Percentiles rank a stretch among this genome's conserved stretches.
These are phyloP conservation scores for Rostratula benghalensis DNA, from an alignment of 2,113 vertebrate genomes.

Conservation along the genomic window DNA sequence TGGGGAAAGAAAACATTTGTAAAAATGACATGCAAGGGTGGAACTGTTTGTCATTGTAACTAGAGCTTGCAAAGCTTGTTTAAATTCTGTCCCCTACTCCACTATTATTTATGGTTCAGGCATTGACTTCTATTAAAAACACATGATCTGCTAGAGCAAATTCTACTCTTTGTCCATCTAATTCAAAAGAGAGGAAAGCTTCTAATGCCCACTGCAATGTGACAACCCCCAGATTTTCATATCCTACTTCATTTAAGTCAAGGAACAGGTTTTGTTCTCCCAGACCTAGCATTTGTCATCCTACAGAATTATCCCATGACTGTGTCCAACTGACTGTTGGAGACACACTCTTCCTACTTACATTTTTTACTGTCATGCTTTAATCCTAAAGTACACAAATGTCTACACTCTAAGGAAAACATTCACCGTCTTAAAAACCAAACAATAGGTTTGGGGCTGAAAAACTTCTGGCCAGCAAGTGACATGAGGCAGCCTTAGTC, in stretches of 20 bases:
- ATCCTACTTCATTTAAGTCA: constrained; percentile 4
- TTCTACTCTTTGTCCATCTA: constrained; percentile 23
- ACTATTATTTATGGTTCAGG: constrained; percentile 53
- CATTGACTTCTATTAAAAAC: constrained; percentile 48
- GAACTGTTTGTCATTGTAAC: constrained; percentile 60
- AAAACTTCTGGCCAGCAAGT: not conserved
- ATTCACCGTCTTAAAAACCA: not conserved
- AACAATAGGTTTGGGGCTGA: not conserved
- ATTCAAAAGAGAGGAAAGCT: not conserved
- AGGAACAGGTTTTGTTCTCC: not conserved
- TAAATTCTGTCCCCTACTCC: constrained; percentile 47
- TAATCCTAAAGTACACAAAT: not conserved
- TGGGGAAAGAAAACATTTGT: constrained; percentile 57
- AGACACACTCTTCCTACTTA: not conserved
- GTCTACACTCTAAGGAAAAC: not conserved
- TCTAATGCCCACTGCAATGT: not conserved
- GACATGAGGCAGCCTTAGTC: not conserved
- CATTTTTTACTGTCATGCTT: not conserved
- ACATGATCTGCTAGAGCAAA: constrained; percentile 5
- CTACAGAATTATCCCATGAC: not conserved
- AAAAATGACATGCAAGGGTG: constrained; percentile 66
- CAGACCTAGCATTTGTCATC: not conserved
- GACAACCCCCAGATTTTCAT: not conserved
- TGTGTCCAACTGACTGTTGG: not conserved
- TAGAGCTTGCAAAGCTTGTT: constrained; percentile 56